These are phyloP conservation scores for Melanocharis versteri DNA, from an alignment of 2,113 vertebrate species.

Conservation along the genomic window DNA sequence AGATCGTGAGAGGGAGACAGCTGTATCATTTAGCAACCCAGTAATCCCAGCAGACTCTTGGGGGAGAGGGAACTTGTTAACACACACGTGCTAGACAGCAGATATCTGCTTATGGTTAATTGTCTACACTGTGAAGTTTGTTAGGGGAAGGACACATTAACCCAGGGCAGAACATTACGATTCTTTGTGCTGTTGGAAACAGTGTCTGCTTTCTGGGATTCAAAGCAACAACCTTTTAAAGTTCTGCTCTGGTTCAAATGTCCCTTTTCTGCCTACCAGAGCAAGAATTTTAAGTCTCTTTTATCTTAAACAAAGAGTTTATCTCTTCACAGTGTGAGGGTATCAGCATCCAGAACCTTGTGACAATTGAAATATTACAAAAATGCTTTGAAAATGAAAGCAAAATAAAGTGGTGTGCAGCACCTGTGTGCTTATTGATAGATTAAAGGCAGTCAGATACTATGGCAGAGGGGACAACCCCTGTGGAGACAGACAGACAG, in stretches of 20 bases:
- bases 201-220: neutral
- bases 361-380: neutral
- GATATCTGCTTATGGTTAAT: neutral
- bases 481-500: neutral
- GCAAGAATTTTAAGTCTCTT: neutral
- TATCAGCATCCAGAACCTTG: neutral
- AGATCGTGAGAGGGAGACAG: neutral
- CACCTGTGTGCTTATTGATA: neutral
- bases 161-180: too few relatives aligned
- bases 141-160: neutral
- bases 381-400: neutral
- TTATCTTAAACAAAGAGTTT: neutral
- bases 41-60: neutral
- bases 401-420: neutral
- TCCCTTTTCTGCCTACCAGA: neutral
- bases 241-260: neutral
- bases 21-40: neutral
- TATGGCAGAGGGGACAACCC: neutral
- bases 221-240: neutral
- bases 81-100: neutral
- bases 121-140: neutral
- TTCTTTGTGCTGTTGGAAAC: neutral
- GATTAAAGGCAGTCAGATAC: neutral
- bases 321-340: fast-evolving
- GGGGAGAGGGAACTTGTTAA: neutral